Base-by-base conservation (phyloP, 92 coral and sea anemone genomes). In the Montipora capitata region DNA sequence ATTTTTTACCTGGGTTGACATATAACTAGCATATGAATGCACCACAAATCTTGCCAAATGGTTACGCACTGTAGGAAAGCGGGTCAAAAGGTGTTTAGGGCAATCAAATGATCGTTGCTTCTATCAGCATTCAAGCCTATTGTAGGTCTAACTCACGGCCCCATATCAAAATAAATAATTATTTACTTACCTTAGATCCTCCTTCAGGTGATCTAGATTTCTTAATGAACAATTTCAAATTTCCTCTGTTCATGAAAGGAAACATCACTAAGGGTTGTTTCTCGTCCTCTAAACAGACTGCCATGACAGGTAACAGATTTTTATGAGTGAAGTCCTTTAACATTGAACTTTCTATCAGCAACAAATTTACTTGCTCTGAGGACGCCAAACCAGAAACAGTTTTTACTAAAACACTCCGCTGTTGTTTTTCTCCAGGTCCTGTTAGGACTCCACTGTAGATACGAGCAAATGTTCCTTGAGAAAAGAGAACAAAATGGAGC, bases 171-270 rank as follows among this genome's bases (percentile, higher is more conserved):
- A 48, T 48, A 10, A 10, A 45, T 7, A 45, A 72, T 43, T 1
- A 14, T 9, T n/a, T 6, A 35, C 93, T 88, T 68, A 92, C 99
- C 96, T 95, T 93, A 9, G 98, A 91, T 39, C 96, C 92, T 12
- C 99, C 99, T 62, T 97, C 99, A 3, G 98, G 98, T 8, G 97
- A 95, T 82, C 99, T 88, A 14, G 98, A 95, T 64, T 95, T 95
- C 78, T 96, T 97, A 45, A 97, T 76, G 78, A 90, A 97, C 87
- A 94, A 85, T 80, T 97, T 97, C 68, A 97, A 85, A 72, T 97
- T 97, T 10, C 99, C 99, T 84, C 91, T 89, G 82, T 96, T 97
- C 99, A 97, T 96, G 76, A 84, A 94, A 42, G 94, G 98, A 64
- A 93, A 94, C 95, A 97, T 93, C 27, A 97, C 94, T 49, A 97